Evolutionary conservation across 2,888 invertebrate species (phyloP), one percentile per base, ranked within the genome.

Genomic region (Monopis laevigella): DNA sequence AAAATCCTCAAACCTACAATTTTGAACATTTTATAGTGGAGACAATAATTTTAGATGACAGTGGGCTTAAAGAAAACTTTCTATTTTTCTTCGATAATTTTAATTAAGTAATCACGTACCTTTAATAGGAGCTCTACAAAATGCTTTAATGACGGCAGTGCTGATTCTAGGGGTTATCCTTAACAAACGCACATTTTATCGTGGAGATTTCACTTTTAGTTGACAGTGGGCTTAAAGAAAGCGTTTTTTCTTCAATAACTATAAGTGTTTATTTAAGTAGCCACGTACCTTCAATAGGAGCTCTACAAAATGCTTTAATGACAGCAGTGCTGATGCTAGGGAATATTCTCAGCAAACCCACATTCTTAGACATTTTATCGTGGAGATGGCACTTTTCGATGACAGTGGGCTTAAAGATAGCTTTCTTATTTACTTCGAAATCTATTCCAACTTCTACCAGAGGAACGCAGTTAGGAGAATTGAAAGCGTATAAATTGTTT

Each of bases 151-250:
- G 14, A 93, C 90, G 28, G 89, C 86, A 1, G 85, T 78, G 7
- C 93, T 92, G 54, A 98, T 95, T 48, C 95, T 93, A 0, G 98
- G 98, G 60, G 96, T 98, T 52, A 98, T 84, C 10, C 94, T 84
- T 30, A 98, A 63, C 14, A 97, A 65, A 0, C 92, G 93, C 2
- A 98, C 96, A 62, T 96, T 90, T 47, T 88, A n/a, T n/a, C n/a
- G n/a, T n/a, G n/a, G n/a, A n/a, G n/a, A n/a, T n/a, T n/a, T n/a
- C n/a, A n/a, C n/a, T n/a, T n/a, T n/a, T n/a, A n/a, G n/a, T n/a
- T n/a, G n/a, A n/a, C n/a, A n/a, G n/a, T n/a, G n/a, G n/a, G n/a
- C n/a, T n/a, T n/a, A n/a, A n/a, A n/a, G n/a, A n/a, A n/a, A n/a
- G n/a, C n/a, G n/a, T n/a, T n/a, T n/a, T n/a, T n/a, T n/a, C n/a